Conservation (phyloP, 2,797 vertebrate genomes). For the Sebastes hubbsi region DNA sequence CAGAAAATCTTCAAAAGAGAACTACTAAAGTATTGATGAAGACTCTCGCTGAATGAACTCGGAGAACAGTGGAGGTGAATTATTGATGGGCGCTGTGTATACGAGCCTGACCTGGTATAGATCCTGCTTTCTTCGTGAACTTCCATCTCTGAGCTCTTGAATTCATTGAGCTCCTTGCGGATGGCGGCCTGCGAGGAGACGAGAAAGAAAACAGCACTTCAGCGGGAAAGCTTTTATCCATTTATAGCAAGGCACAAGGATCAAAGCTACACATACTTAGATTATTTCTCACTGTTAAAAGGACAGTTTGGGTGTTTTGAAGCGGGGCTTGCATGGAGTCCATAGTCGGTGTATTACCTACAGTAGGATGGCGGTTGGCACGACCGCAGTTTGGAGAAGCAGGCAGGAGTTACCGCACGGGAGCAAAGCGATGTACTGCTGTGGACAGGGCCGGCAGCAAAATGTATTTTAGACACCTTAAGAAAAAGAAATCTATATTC, state of each 20-base stretch:
- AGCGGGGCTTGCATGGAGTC: too few relatives aligned
- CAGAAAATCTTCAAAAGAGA: neutral
- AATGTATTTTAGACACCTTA: too few relatives aligned
- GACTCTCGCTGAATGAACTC: slow-evolving; percentile 9
- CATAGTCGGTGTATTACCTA: too few relatives aligned
- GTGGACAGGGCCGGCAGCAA: too few relatives aligned
- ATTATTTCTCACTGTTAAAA: neutral
- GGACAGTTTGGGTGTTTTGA: too few relatives aligned
- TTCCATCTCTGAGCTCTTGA: slow-evolving; percentile 98
- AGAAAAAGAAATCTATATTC: too few relatives aligned
- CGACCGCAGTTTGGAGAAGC: too few relatives aligned
- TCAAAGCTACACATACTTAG: neutral
- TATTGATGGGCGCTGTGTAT: slow-evolving; percentile 26
- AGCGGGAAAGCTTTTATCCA: neutral
- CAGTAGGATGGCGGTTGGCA: too few relatives aligned
- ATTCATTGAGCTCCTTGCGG: slow-evolving; percentile 96
- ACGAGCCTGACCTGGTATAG: slow-evolving; percentile 88
- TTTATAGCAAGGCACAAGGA: neutral
- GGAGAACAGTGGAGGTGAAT: slow-evolving; percentile 16
- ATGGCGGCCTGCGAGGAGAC: slow-evolving; percentile 90
- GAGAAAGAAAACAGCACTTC: slow-evolving; percentile 21
- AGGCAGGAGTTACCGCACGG: too few relatives aligned
- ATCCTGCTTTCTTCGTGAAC: slow-evolving; percentile 95
- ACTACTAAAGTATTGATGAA: slow-evolving; percentile 14
- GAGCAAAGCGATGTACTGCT: too few relatives aligned